Conservation (phyloP, 2,113 vertebrate genomes). For the Cinclus cinclus region DNA sequence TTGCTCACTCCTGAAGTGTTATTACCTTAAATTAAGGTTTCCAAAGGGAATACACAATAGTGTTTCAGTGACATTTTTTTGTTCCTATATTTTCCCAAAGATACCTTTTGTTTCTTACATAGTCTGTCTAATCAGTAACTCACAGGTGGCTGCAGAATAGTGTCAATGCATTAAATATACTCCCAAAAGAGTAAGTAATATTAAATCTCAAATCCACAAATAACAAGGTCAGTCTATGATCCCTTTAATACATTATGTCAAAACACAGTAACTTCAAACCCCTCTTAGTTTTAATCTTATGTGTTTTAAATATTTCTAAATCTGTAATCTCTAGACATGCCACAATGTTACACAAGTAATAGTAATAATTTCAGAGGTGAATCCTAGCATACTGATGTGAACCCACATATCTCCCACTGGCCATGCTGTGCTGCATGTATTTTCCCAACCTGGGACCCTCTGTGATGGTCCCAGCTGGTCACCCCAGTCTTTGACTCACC, state of each 20-base stretch:
- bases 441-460: neutral
- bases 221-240: neutral
- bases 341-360: neutral
- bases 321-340: neutral
- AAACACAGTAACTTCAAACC: neutral
- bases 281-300: neutral
- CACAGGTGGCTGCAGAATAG: neutral
- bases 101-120: neutral
- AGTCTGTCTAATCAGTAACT: constrained; percentile 5
- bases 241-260: neutral
- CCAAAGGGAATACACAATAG: neutral
- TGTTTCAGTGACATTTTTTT: constrained; percentile 15
- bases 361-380: neutral
- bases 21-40: constrained; percentile 41
- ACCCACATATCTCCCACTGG: neutral
- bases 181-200: neutral
- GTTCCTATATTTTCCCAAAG: neutral
- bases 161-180: neutral
- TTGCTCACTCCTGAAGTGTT: constrained; percentile 36
- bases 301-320: neutral
- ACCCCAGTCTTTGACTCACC: neutral
- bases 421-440: neutral
- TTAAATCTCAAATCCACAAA: neutral
- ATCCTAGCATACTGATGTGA: neutral
- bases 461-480: neutral